Conservation (phyloP, 2,797 vertebrate genomes). For the Chanos chanos region DNA sequence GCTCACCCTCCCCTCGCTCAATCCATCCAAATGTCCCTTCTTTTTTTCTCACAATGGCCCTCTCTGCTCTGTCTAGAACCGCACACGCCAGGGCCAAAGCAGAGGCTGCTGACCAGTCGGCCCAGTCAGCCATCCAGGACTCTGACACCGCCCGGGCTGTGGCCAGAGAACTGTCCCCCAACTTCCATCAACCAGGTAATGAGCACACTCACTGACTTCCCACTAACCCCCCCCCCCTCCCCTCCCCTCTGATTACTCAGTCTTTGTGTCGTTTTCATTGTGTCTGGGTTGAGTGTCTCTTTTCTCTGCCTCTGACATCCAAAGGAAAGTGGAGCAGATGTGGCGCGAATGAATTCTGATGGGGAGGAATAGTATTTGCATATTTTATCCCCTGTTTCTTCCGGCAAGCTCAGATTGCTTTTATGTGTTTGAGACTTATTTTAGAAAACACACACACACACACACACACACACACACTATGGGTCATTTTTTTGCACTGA, state of each 20-base stretch:
- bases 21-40: slow-evolving; percentile 6
- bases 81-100: slow-evolving; percentile 91
- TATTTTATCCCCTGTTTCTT: slow-evolving; percentile 18
- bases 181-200: slow-evolving; percentile 92
- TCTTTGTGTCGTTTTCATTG: slow-evolving; percentile 29
- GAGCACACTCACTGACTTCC: not conserved
- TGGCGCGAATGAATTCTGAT: slow-evolving; percentile 38
- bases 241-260: not conserved
- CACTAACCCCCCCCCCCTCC: not conserved
- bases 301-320: slow-evolving; percentile 11
- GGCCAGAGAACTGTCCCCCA: slow-evolving; percentile 89
- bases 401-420: slow-evolving; percentile 1
- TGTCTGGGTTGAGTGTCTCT: slow-evolving; percentile 30
- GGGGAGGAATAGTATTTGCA: slow-evolving; percentile 39
- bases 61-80: slow-evolving; percentile 70
- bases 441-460: slow-evolving; percentile 13
- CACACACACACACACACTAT: no score
- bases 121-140: slow-evolving; percentile 84
- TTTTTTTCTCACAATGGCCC: slow-evolving; percentile 2
- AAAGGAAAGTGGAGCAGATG: slow-evolving; percentile 35
- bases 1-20: not conserved
- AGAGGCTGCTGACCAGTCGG: slow-evolving; percentile 87
- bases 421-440: slow-evolving; percentile 24
- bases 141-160: slow-evolving; percentile 87
- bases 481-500: not conserved